A percentile compares a stretch with the other conserved stretches of the same genome.
Conservation (phyloP, 2,113 vertebrate genomes). For the Antennarius striatus region DNA sequence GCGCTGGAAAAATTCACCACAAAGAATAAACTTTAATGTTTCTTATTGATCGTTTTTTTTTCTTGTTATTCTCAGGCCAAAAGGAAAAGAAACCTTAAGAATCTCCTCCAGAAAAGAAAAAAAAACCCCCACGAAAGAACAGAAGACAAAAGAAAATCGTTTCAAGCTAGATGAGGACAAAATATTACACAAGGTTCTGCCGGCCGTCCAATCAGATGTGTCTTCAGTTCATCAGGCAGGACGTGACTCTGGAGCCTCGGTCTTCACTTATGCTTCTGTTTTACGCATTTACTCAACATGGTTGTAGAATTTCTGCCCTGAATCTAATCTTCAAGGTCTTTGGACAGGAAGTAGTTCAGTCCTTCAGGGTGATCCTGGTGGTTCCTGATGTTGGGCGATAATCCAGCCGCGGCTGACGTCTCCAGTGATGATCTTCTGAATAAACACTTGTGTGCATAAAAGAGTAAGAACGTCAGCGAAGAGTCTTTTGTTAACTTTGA, state of each 20-base stretch:
- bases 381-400: no score
- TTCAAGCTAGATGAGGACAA: constrained; percentile 10
- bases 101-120: constrained; percentile 23
- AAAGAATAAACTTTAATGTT: constrained; percentile 36
- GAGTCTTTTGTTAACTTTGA: constrained; percentile 12
- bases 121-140: background rate
- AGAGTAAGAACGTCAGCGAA: background rate
- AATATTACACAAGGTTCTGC: background rate
- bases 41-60: constrained; percentile 37
- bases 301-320: background rate
- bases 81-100: background rate
- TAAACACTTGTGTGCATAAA: background rate
- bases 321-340: no score
- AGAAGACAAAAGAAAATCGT: background rate
- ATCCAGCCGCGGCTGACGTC: background rate
- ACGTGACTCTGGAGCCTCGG: no score
- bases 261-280: no score
- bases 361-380: no score
- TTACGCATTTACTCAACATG: no score
- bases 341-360: no score
- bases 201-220: no score
- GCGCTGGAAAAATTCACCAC: constrained; percentile 20
- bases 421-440: background rate
- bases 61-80: constrained; percentile 20
- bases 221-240: no score